Conservation (phyloP, 2,113 vertebrate genomes). For the Carlito syrichta region DNA sequence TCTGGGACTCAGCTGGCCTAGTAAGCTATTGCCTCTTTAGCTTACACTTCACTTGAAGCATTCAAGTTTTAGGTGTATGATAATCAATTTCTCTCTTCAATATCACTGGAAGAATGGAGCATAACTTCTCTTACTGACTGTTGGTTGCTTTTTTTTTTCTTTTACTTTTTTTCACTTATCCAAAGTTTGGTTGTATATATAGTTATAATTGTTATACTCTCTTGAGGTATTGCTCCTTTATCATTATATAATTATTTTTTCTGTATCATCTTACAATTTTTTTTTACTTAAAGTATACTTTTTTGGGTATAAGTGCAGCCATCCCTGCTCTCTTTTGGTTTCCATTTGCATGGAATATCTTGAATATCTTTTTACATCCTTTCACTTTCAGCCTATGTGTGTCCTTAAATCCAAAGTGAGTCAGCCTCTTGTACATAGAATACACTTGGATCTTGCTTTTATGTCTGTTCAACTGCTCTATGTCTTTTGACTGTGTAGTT, state of each 20-base stretch:
- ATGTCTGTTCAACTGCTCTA: background rate
- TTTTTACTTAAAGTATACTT: background rate
- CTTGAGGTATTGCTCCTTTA: background rate
- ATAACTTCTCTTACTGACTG: background rate
- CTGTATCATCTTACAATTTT: background rate
- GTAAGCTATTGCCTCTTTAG: background rate
- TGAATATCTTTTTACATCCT: background rate
- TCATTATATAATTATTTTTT: background rate
- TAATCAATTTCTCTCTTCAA: background rate
- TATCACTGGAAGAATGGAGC: background rate
- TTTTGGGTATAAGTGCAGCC: background rate
- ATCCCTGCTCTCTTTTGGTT: background rate
- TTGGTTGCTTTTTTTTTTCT: background rate
- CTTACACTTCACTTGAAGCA: background rate
- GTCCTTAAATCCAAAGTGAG: background rate
- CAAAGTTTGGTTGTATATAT: background rate
- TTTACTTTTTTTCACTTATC: background rate
- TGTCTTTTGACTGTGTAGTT: background rate
- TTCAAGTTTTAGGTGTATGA: background rate
- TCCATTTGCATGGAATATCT: background rate
- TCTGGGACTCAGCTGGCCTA: background rate
- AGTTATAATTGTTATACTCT: background rate
- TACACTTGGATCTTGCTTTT: background rate
- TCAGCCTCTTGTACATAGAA: background rate
- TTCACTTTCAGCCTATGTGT: background rate